phyloP scores from a whole-genome alignment of 2,888 invertebrate species.

The Pecten maximus region DNA sequence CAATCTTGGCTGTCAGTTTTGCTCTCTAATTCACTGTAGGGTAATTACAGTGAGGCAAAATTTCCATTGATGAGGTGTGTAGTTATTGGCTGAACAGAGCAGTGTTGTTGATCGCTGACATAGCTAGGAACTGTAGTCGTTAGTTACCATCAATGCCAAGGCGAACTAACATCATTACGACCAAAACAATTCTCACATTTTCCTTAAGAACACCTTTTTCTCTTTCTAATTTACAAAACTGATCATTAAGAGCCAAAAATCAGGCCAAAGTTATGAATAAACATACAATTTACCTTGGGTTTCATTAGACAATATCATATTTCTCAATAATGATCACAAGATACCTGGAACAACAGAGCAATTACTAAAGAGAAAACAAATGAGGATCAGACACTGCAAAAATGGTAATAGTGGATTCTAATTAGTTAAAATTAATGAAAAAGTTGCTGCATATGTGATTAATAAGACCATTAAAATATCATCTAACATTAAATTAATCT shows the following conservation, averaged over 20 bases:
- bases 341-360: not conserved
- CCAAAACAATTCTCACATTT: not conserved
- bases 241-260: not conserved
- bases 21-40: not conserved
- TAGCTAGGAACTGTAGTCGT: not conserved
- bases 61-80: not conserved
- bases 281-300: not conserved
- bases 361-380: not conserved
- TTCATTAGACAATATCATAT: not conserved
- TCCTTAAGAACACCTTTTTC: not conserved
- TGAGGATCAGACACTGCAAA: not conserved
- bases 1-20: not conserved
- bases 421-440: conserved; percentile 18
- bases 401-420: not conserved
- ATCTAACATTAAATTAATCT: conserved; percentile 3
- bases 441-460: not conserved
- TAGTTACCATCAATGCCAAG: not conserved
- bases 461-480: not conserved
- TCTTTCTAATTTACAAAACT: not conserved
- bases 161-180: not conserved
- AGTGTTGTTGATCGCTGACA: not conserved
- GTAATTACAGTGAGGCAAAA: not conserved
- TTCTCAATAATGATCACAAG: not conserved
- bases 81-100: not conserved
- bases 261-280: not conserved